Conservation (phyloP, 2,888 invertebrate species). For the Vandiemenella viatica region DNA sequence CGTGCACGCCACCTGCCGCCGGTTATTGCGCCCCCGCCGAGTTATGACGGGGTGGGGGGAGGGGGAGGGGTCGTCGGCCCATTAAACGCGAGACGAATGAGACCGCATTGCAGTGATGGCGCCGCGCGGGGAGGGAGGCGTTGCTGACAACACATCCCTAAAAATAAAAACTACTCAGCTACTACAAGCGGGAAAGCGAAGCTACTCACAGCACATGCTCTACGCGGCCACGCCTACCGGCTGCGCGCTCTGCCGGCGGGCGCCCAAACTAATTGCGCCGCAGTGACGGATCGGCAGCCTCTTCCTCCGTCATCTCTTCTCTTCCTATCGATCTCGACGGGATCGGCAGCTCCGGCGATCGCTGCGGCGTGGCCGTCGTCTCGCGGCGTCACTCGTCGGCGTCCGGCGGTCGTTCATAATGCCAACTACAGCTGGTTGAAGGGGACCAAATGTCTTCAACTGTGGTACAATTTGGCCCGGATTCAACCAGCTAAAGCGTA, state of each 20-base stretch:
- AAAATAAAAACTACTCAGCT: too few relatives aligned
- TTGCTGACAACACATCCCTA: too few relatives aligned
- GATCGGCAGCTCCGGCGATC: neutral
- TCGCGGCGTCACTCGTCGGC: neutral
- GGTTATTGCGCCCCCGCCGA: too few relatives aligned
- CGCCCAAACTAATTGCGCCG: slow-evolving; percentile 4
- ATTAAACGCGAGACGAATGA: too few relatives aligned
- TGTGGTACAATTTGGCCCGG: slow-evolving; percentile 74
- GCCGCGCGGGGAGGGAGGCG: too few relatives aligned
- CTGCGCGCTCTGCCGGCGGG: neutral
- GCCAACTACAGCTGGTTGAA: slow-evolving; percentile 96
- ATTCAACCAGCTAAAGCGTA: slow-evolving; percentile 82
- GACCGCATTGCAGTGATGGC: too few relatives aligned
- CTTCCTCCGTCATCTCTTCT: neutral
- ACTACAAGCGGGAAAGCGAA: too few relatives aligned
- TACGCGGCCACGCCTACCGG: neutral
- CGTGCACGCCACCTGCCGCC: too few relatives aligned
- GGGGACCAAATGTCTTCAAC: slow-evolving; percentile 82
- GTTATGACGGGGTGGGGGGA: too few relatives aligned
- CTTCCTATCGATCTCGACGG: too few relatives aligned
- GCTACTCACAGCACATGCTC: neutral
- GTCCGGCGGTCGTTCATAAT: slow-evolving; percentile 32
- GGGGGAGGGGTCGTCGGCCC: too few relatives aligned
- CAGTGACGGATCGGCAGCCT: slow-evolving; percentile 9
- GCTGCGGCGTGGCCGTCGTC: neutral